A percentile compares a stretch with the other conserved stretches of the same genome.
Evolutionary conservation across 1,140 invertebrate species (phyloP).

Genomic region (Pollicipes pollicipes): DNA sequence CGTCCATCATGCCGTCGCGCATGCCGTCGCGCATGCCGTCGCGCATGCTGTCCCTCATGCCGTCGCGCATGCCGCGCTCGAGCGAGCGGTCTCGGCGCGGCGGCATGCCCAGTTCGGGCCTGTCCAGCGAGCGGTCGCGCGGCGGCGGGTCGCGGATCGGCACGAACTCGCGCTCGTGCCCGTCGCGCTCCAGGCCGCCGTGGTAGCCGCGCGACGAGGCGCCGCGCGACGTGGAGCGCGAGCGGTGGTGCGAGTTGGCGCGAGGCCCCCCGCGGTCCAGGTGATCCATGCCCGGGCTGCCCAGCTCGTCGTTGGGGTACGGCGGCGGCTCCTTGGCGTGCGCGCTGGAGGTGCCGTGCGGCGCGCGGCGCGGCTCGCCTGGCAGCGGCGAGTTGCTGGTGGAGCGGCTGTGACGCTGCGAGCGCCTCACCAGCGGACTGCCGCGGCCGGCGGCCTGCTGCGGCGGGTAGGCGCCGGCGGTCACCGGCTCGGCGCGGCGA

Average conservation of each 20-base stretch:
- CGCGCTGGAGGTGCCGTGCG: slow-evolving; percentile 11
- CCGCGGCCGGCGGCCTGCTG: too few species aligned
- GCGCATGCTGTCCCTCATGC: slow-evolving; percentile 25
- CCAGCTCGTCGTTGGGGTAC: not conserved
- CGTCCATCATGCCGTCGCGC: slow-evolving; percentile 35
- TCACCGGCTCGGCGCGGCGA: not conserved
- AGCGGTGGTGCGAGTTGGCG: slow-evolving; percentile 23
- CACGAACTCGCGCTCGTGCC: slow-evolving; percentile 49
- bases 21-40: slow-evolving; percentile 36
- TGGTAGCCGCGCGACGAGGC: slow-evolving; percentile 44
- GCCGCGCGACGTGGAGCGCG: slow-evolving; percentile 26
- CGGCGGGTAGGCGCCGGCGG: not conserved
- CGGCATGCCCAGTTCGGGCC: slow-evolving; percentile 26
- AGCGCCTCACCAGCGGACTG: not conserved
- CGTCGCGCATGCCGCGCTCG: slow-evolving; percentile 27
- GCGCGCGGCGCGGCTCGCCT: slow-evolving; percentile 17
- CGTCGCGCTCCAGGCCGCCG: slow-evolving; percentile 47
- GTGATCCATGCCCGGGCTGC: slow-evolving; percentile 24
- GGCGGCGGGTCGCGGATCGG: slow-evolving; percentile 47
- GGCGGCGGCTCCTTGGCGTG: not conserved
- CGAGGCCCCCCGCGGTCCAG: slow-evolving; percentile 40
- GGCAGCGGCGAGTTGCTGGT: slow-evolving; percentile 16
- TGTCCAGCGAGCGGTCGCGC: slow-evolving; percentile 26
- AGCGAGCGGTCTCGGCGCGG: slow-evolving; percentile 23
- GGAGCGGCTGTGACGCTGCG: not conserved